phyloP scores from a whole-genome alignment of 2,113 vertebrate genomes.

The Alethe diademata region DNA sequence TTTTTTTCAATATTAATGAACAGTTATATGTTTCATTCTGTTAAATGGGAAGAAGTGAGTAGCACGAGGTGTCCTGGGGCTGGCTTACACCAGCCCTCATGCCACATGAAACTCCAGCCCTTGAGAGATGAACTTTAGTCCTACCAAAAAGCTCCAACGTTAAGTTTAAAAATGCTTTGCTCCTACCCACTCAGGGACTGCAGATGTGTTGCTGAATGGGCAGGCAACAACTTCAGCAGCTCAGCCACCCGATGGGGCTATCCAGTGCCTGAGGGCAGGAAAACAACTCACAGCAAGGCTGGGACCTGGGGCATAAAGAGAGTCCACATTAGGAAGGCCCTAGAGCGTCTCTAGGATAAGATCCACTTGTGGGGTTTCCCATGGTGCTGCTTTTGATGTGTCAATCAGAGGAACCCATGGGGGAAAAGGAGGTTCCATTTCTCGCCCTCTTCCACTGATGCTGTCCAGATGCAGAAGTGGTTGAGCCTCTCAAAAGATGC shows the following conservation, averaged over 20 bases:
- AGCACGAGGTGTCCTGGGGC: background rate
- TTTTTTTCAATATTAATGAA: background rate
- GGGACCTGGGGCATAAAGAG: background rate
- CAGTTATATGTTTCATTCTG: background rate
- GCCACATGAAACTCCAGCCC: background rate
- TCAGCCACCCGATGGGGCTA: fast-evolving
- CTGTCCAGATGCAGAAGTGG: background rate
- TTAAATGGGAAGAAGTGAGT: background rate
- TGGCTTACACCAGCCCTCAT: background rate
- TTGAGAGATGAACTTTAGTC: background rate
- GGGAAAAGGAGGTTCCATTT: background rate
- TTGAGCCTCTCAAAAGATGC: fast-evolving
- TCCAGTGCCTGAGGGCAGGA: background rate
- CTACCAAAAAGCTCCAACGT: background rate
- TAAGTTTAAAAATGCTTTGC: background rate
- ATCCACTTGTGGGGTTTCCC: background rate
- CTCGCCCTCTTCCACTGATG: background rate
- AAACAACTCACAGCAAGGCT: background rate
- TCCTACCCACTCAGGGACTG: fast-evolving
- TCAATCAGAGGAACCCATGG: background rate
- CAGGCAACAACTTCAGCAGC: background rate
- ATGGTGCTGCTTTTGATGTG: background rate
- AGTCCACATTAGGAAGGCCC: background rate
- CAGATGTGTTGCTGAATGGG: background rate
- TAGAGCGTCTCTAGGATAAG: background rate